These are phyloP conservation scores for Miichthys miiuy DNA, from an alignment of 2,797 vertebrate genomes.

Conservation along the genomic window DNA sequence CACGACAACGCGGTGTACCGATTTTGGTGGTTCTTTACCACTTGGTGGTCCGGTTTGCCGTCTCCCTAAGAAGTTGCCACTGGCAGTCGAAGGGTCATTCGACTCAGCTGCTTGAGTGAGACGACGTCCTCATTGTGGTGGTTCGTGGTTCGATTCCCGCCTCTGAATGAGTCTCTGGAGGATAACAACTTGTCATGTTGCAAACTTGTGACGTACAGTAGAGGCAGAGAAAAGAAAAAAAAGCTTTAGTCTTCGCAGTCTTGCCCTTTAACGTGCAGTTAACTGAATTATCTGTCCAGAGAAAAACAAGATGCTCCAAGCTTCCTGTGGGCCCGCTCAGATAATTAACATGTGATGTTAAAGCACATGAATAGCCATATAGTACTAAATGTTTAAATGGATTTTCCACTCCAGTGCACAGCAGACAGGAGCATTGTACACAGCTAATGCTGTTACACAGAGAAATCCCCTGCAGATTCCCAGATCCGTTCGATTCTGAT, in stretches of 20 bases:
- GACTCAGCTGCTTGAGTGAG: no score
- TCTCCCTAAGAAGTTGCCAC: no score
- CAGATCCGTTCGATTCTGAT: neutral
- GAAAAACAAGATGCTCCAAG: neutral
- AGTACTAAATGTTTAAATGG: neutral
- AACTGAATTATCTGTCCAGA: constrained; percentile 16
- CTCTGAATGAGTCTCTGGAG: no score
- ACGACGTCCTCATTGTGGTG: no score
- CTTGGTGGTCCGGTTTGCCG: no score
- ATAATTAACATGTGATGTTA: neutral
- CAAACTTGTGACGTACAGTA: no score
- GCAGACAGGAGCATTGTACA: neutral
- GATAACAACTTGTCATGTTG: no score
- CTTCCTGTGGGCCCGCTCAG: neutral
- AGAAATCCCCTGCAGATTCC: neutral
- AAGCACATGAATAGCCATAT: neutral
- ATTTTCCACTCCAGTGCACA: constrained; percentile 8
- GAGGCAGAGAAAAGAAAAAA: neutral
- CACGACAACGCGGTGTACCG: no score
- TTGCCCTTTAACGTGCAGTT: neutral
- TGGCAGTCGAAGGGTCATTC: no score
- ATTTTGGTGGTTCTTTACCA: no score
- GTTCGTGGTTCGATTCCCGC: no score
- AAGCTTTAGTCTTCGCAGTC: neutral
- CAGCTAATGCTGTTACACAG: neutral